phyloP scores from a whole-genome alignment of 1,140 invertebrate genomes.

The Philotrypesis tridentata region DNA sequence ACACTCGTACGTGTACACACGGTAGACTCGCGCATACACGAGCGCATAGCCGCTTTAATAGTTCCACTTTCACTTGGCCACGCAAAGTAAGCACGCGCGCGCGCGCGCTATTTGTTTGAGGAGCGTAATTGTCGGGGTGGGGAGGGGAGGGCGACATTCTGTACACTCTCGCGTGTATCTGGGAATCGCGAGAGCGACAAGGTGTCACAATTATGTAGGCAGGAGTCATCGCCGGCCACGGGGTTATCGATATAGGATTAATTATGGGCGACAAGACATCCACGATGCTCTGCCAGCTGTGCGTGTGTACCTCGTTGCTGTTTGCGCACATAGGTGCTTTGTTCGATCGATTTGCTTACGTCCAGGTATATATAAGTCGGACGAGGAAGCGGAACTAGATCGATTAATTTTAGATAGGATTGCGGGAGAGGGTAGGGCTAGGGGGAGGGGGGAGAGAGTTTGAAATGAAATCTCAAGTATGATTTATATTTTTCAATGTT shows the following conservation, averaged over 20 bases:
- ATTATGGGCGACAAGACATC: conserved; percentile 28
- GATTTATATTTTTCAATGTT: too few relatives aligned
- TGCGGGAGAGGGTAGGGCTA: too few relatives aligned
- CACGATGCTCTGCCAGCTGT: background rate
- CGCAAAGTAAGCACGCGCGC: background rate
- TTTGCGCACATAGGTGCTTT: background rate
- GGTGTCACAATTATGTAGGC: conserved; percentile 33
- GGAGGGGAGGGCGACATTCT: background rate
- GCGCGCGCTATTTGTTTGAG: conserved; percentile 10
- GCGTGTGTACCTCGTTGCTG: background rate
- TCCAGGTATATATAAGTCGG: background rate
- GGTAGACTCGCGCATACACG: background rate
- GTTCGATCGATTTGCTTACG: background rate
- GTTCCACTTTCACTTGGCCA: conserved; percentile 41
- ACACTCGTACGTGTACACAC: too few relatives aligned
- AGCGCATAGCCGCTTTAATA: conserved; percentile 23
- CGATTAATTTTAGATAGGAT: conserved; percentile 36
- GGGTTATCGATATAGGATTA: background rate
- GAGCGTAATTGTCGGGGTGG: background rate
- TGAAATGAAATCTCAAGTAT: too few relatives aligned
- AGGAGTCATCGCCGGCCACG: background rate
- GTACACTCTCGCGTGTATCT: too few relatives aligned
- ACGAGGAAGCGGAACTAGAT: background rate
- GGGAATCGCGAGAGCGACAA: background rate
- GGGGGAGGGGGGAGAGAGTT: too few relatives aligned